Conservation (phyloP, 2,113 vertebrate genomes). For the Emberiza fucata region DNA sequence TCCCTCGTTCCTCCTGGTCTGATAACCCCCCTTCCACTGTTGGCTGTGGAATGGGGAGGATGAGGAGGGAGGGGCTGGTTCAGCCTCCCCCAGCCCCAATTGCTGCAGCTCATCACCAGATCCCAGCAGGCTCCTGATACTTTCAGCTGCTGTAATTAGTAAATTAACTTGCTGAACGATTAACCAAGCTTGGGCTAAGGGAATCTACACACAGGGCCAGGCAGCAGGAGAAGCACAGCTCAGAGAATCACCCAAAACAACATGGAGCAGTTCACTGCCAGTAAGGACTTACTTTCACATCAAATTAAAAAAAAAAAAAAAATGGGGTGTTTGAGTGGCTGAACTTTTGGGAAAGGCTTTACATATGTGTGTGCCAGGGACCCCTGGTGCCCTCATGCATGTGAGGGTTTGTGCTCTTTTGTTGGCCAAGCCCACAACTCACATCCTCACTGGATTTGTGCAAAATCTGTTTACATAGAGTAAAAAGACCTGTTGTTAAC, state of each 20-base stretch:
- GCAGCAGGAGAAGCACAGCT: background rate
- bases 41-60: background rate
- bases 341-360: background rate
- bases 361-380: too few species aligned
- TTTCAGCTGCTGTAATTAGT: background rate
- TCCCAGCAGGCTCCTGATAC: background rate
- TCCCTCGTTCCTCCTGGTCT: rapidly evolving
- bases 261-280: background rate
- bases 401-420: too few species aligned
- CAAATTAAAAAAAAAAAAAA: background rate
- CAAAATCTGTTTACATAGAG: too few species aligned
- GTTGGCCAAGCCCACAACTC: too few species aligned
- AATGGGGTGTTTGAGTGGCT: background rate
- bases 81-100: background rate
- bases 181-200: background rate
- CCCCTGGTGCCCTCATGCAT: too few species aligned
- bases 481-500: too few species aligned
- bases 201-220: background rate
- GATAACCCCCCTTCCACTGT: background rate
- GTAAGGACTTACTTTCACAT: too few species aligned
- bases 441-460: too few species aligned
- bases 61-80: background rate
- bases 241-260: background rate
- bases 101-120: background rate
- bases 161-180: background rate